phyloP scores from a whole-genome alignment of 92 coral and sea anemone genomes.

The Blastomussa wellsi region DNA sequence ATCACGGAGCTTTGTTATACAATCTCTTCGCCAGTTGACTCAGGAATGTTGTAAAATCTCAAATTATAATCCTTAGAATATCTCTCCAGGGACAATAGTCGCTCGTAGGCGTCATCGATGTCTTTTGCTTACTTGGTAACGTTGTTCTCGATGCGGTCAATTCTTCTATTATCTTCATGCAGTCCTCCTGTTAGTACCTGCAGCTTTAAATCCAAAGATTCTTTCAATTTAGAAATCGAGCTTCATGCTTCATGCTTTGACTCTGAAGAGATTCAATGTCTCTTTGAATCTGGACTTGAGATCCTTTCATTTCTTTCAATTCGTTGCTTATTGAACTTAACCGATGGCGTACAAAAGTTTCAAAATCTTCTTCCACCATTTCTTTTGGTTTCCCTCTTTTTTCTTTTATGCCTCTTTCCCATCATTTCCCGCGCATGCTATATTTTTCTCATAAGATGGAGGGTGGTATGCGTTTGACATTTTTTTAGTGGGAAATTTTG shows the following conservation, averaged over 20 bases:
- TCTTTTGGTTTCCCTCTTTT: constrained; percentile 39
- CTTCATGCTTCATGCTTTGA: constrained; percentile 43
- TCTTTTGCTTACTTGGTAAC: constrained; percentile 21
- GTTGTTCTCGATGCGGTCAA: constrained; percentile 22
- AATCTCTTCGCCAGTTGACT: constrained; percentile 26
- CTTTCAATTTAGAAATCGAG: constrained; percentile 39
- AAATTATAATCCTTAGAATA: constrained; percentile 42
- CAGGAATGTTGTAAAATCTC: constrained; percentile 45
- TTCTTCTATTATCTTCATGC: constrained; percentile 30
- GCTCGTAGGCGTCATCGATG: constrained; percentile 27
- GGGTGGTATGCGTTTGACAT: too few relatives aligned
- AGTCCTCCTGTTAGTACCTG: constrained; percentile 49
- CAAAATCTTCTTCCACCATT: constrained; percentile 43
- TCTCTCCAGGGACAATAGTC: constrained; percentile 33
- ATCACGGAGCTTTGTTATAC: constrained; percentile 28
- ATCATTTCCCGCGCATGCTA: too few relatives aligned
- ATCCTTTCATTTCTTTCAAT: constrained; percentile 41
- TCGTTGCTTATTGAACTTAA: constrained; percentile 32
- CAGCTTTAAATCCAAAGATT: constrained; percentile 41
- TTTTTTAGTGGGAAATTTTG: too few relatives aligned
- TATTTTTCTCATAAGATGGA: too few relatives aligned
- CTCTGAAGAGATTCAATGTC: constrained; percentile 42
- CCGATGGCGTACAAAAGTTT: constrained; percentile 41
- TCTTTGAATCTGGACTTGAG: constrained; percentile 47
- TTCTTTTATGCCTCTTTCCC: too few relatives aligned